phyloP scores from a whole-genome alignment of 2,888 invertebrate genomes.

The Mellilla xanthometata region DNA sequence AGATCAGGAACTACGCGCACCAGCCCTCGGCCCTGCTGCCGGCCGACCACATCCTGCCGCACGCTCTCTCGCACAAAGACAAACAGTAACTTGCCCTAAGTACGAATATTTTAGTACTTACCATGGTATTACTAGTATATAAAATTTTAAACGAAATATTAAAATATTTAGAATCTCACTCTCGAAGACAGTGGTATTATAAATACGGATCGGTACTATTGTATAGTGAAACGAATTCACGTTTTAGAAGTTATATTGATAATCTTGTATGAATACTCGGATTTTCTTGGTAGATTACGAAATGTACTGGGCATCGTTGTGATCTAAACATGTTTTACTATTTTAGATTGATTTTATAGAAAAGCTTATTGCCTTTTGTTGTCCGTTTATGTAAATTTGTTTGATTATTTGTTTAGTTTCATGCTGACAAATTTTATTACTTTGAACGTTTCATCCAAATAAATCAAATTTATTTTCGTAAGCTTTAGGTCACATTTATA shows the following conservation, averaged over 20 bases:
- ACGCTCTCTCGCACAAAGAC: constrained; percentile 77
- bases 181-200: constrained; percentile 74
- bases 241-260: constrained; percentile 65
- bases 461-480: constrained; percentile 25
- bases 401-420: too few relatives aligned
- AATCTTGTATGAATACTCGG: constrained; percentile 73
- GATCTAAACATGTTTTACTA: constrained; percentile 45
- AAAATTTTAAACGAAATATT: constrained; percentile 52
- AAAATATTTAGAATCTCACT: constrained; percentile 78
- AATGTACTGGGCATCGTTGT: constrained; percentile 66
- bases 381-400: constrained; percentile 2
- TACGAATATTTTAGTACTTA: constrained; percentile 71
- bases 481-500: constrained; percentile 3
- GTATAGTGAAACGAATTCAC: constrained; percentile 67
- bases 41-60: constrained; percentile 85
- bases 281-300: constrained; percentile 67
- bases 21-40: constrained; percentile 91
- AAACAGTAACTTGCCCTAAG: constrained; percentile 74
- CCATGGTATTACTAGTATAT: constrained; percentile 79
- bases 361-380: constrained; percentile 25
- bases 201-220: constrained; percentile 62
- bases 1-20: constrained; percentile 97
- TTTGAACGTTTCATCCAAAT: too few relatives aligned
- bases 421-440: too few relatives aligned
- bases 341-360: constrained; percentile 39